These are phyloP conservation scores for Lepidothrix coronata DNA, from an alignment of 2,113 vertebrate species.

Conservation along the genomic window DNA sequence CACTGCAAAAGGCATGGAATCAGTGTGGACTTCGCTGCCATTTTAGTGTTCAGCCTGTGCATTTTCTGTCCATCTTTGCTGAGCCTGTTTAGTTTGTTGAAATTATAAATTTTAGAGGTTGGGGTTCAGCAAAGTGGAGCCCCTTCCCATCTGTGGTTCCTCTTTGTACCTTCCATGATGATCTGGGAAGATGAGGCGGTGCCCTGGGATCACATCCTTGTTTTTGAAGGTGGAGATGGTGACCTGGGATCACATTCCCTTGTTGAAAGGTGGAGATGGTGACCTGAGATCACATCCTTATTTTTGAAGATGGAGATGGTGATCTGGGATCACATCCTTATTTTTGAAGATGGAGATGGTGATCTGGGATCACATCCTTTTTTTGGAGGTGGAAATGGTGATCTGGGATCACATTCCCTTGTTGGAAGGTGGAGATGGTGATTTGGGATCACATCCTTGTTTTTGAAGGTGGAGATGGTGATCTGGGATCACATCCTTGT, in stretches of 20 bases:
- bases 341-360: background rate
- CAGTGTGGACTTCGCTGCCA: background rate
- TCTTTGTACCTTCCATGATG: rapidly evolving
- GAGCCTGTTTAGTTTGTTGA: background rate
- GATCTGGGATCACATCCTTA: background rate
- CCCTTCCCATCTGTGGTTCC: background rate
- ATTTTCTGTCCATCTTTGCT: background rate
- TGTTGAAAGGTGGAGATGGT: background rate
- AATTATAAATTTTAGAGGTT: rapidly evolving
- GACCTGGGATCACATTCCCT: background rate
- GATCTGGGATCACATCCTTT: background rate
- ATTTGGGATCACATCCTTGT: too few species aligned
- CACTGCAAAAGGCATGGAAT: background rate
- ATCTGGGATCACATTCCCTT: background rate
- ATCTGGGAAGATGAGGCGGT: background rate
- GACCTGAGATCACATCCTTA: too few species aligned
- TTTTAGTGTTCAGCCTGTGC: background rate
- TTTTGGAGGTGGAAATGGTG: background rate
- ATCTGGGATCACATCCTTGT: too few species aligned
- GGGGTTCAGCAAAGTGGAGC: background rate
- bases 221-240: background rate
- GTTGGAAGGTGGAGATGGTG: too few species aligned
- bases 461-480: too few species aligned
- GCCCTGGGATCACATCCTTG: background rate
- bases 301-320: background rate